These are phyloP conservation scores for Protaetia brevitarsis DNA, from an alignment of 1,140 invertebrate species.

Conservation along the genomic window DNA sequence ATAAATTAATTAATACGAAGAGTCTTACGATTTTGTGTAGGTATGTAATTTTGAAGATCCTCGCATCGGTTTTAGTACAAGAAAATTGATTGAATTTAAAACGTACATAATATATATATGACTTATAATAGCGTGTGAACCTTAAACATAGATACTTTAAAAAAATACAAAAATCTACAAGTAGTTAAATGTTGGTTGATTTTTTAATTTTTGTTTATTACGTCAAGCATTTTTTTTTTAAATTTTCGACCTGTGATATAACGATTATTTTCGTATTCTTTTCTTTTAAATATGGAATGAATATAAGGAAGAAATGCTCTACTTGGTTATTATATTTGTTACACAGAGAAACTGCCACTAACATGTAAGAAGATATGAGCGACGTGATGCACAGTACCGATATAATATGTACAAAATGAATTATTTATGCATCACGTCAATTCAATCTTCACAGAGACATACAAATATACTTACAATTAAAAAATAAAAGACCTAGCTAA, in stretches of 20 bases:
- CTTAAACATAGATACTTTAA: slow-evolving; percentile 29
- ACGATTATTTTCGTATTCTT: slow-evolving; percentile 19
- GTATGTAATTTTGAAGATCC: slow-evolving; percentile 26
- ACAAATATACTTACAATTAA: slow-evolving; percentile 43
- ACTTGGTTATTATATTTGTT: slow-evolving; percentile 41
- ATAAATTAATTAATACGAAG: not conserved
- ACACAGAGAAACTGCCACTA: slow-evolving; percentile 46
- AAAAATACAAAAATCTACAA: slow-evolving; percentile 47
- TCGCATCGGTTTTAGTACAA: slow-evolving; percentile 23
- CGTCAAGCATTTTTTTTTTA: slow-evolving; percentile 19
- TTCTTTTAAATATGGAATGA: slow-evolving; percentile 43
- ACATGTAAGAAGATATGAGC: slow-evolving; percentile 34
- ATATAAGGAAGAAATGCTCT: slow-evolving; percentile 47
- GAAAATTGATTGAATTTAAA: slow-evolving; percentile 4
- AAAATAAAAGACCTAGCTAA: slow-evolving; percentile 45
- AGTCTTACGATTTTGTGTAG: slow-evolving; percentile 26
- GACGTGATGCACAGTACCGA: not conserved
- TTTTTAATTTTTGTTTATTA: slow-evolving; percentile 9
- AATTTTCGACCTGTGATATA: slow-evolving; percentile 12
- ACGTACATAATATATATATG: slow-evolving; percentile 15
- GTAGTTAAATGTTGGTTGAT: not conserved
- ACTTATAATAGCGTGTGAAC: slow-evolving; percentile 15
- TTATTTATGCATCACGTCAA: slow-evolving; percentile 22
- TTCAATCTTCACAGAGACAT: slow-evolving; percentile 32
- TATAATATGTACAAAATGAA: not conserved